Evolutionary conservation across 2,888 invertebrate genomes (phyloP), one percentile per base, ranked within the genome.

Genomic region (Leucophenga montana): DNA sequence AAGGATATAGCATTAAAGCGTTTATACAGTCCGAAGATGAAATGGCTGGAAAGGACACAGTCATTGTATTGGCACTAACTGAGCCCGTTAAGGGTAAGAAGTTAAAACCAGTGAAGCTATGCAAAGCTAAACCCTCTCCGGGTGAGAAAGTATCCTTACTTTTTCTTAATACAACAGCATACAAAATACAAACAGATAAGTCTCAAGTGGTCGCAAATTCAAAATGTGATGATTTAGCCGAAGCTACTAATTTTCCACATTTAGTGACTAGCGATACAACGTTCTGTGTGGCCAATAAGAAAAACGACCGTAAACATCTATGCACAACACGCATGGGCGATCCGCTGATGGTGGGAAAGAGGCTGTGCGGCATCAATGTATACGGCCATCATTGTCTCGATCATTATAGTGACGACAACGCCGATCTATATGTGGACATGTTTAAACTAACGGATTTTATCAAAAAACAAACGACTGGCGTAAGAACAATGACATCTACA

Each of bases 241-340:
- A 33, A n/a, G 5, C 0, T 53, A 46, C 39, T 27, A 27, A 0
- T 27, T 11, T 8, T 3, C 22, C 33, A 61, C 9, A 44, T 31
- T 54, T 22, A 8, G 1, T 57, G 14, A 27, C 18, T 4, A 27
- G 27, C 57, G 61, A 61, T 3, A 33, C 33, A 16, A 61, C 44
- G 6, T 65, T 72, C n/a, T 79, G 79, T 22, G 75, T 75, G 0
- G 14, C 9, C 0, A 79, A 77, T 27, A 64, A 22, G 33, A 46
- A 20, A n/a, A 65, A 72, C 9, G n/a, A 46, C 0, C n/a, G 18
- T 1, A 33, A 50, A 0, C 16, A 13, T 0, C 50, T 54, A 18
- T 81, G 79, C 54, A 68, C 64, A 54, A 77, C 81, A 0, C 73
- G 78, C 0, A 59, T 67, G 1, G 79, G 79, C 0, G 79, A 79